Base-by-base conservation (phyloP, 2,888 invertebrate species). In the Megaustenia siamemsis region DNA sequence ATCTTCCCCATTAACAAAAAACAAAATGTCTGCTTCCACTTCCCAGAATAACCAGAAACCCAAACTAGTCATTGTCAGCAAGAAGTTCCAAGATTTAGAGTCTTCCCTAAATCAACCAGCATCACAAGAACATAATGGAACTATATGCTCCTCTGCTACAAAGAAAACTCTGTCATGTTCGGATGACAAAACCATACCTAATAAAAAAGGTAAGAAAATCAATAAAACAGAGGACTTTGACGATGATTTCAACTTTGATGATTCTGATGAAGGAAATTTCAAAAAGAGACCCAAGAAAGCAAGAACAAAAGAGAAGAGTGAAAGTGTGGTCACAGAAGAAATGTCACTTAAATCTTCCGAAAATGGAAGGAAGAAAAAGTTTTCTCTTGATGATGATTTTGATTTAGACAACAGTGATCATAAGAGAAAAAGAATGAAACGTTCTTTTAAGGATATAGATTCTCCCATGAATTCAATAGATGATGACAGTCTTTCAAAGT, bases 231-330 rank as follows among this genome's bases (percentile, higher is more conserved):
- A 28, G 40, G 15, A 21, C 66, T 45, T 49, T 38, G 73, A 56
- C 12, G 32, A 43, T 73, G 43, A 56, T 24, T 73, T 82, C 28
- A 71, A 82, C 15, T 82, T 82, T 82, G 82, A 76, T 45, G 82
- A 82, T 66, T 43, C 32, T 21, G 82, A 82, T 76, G 82, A 82
- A 60, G 60, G 73, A 10, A 80, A 21, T 69, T 45, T 53, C 10
- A 78, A 69, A 45, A 21, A 66, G 68, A 75, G 56, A 38, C 40
- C 35, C 15, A 15, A 40, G 43, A 56, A 38, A 21, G 40, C 21
- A 66, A 68, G 40, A 38, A 53, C 8, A 40, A 71, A 21, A 18
- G 10, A 71, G 40, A 28, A 10, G n/a, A 24, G 6, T 73, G 32
- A 49, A 49, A 21, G 24, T 49, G 32, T n/a, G 4, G n/a, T 71